phyloP scores from a whole-genome alignment of 2,797 vertebrate genomes.

The Brotula barbata region DNA sequence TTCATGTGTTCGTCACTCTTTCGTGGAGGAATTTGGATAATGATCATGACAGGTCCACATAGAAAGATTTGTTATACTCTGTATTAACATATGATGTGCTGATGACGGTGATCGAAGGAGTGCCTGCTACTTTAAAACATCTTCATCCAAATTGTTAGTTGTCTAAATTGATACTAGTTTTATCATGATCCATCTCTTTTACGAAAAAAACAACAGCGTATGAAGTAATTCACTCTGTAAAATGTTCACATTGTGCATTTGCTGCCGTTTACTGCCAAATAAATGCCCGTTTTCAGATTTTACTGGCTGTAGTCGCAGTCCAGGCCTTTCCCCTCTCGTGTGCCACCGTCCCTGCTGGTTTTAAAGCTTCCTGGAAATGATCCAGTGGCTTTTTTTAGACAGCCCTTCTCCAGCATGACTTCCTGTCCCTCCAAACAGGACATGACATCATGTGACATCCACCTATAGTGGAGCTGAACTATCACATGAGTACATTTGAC shows the following conservation, averaged over 20 bases:
- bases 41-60: too few relatives aligned
- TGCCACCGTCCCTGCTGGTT: conserved; percentile 50
- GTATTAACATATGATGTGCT: neutral
- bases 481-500: conserved; percentile 31
- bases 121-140: neutral
- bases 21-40: too few relatives aligned
- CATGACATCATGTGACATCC: conserved; percentile 74
- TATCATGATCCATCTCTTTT: conserved; percentile 4
- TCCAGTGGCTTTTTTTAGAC: conserved; percentile 78
- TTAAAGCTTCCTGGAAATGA: conserved; percentile 73
- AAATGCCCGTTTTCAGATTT: conserved; percentile 52
- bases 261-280: conserved; percentile 41
- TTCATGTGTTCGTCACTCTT: neutral
- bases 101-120: neutral
- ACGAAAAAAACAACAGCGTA: neutral
- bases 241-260: conserved; percentile 26
- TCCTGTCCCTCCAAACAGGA: conserved; percentile 78
- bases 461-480: conserved; percentile 40
- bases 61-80: neutral
- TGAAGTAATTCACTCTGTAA: conserved; percentile 11
- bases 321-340: conserved; percentile 55
- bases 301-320: conserved; percentile 25
- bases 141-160: conserved; percentile 1
- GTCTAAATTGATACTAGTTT: conserved; percentile 9
- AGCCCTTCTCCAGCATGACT: conserved; percentile 49